A percentile compares a stretch with the other conserved stretches of the same genome.
These are phyloP conservation scores for Harmothoe impar DNA, from an alignment of 2,888 invertebrate species.

Conservation along the genomic window DNA sequence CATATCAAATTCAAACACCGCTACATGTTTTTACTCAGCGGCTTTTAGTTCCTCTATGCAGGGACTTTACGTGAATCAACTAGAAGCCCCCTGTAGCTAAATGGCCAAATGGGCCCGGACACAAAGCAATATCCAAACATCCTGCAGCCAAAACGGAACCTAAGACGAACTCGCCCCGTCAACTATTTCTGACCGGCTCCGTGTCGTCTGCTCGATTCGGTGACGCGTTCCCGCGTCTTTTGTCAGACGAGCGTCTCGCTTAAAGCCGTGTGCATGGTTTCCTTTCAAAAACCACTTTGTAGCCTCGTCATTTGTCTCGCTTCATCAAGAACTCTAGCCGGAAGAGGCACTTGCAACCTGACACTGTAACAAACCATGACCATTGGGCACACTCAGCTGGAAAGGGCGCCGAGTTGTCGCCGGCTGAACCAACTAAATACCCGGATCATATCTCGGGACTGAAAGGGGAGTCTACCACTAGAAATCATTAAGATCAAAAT, in stretches of 20 bases:
- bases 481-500: slow-evolving; percentile 35
- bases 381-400: neutral
- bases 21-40: slow-evolving; percentile 11
- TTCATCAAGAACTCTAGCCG: slow-evolving; percentile 36
- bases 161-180: slow-evolving; percentile 7
- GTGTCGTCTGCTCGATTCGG: slow-evolving; percentile 6
- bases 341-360: slow-evolving; percentile 45
- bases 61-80: slow-evolving; percentile 12
- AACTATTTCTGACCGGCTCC: neutral
- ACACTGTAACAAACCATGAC: slow-evolving; percentile 52
- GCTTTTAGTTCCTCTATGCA: neutral
- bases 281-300: slow-evolving; percentile 50
- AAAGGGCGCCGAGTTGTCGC: slow-evolving; percentile 45
- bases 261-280: slow-evolving; percentile 17
- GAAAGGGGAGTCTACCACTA: neutral
- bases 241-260: slow-evolving; percentile 42
- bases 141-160: slow-evolving; percentile 33
- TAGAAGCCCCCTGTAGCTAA: slow-evolving; percentile 37
- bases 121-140: slow-evolving; percentile 55
- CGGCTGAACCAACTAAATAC: slow-evolving; percentile 31
- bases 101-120: slow-evolving; percentile 46
- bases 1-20: neutral
- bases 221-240: slow-evolving; percentile 49
- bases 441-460: slow-evolving; percentile 22
- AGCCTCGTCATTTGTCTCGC: slow-evolving; percentile 31